Evolutionary conservation across 2,888 invertebrate genomes (phyloP), one percentile per base, ranked within the genome.

Genomic region (Aphrophora alni): DNA sequence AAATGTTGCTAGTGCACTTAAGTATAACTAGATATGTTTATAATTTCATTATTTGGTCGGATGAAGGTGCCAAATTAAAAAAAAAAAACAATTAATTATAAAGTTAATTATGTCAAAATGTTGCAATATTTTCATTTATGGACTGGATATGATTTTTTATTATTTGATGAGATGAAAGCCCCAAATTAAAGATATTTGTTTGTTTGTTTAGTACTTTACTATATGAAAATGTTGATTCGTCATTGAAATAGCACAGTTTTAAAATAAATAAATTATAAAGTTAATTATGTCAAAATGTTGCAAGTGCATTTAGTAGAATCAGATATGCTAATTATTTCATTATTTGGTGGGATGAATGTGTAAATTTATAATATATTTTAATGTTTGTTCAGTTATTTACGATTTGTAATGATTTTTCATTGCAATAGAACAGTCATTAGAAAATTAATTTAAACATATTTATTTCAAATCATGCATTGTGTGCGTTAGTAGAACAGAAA

Each of bases 11-110:
- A 21, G 2, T 59, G 21, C 59, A 59, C 21, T 59, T 59, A 5
- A 59, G 59, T 59, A 59, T n/a, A 59, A 59, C 8, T 1, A 44
- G 12, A 44, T 8, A 8, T 44, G 44, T 8, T 44, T 33, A 33
- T 33, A n/a, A n/a, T n/a, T n/a, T 74, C 74, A 38, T 74, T 38
- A 33, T 51, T 27, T 75, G 75, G 75, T 75, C 27, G 75, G 44
- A 26, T 26, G 51, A 75, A 38, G 44, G 51, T 75, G 75, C 75
- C 1, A 75, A 44, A 59, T 59, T 59, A 59, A 59, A 59, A 5
- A 3, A n/a, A n/a, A n/a, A n/a, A n/a, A n/a, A n/a, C n/a, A n/a
- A n/a, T n/a, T n/a, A n/a, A n/a, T n/a, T n/a, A n/a, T n/a, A n/a
- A n/a, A n/a, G n/a, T n/a, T n/a, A n/a, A n/a, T n/a, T n/a, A n/a